These are phyloP conservation scores for Drosophila leontia DNA, from an alignment of 1,140 invertebrate genomes.

Conservation along the genomic window DNA sequence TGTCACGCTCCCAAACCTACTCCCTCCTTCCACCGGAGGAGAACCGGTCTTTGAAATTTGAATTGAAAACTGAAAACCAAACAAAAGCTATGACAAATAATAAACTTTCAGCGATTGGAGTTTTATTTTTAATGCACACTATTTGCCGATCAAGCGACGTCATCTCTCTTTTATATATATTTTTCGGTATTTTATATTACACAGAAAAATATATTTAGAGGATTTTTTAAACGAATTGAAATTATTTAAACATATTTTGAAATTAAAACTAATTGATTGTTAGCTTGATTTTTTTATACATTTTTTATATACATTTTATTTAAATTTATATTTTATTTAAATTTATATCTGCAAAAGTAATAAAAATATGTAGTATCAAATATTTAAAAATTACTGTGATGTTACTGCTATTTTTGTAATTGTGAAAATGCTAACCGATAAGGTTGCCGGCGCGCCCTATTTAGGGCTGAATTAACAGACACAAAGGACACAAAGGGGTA, in stretches of 20 bases:
- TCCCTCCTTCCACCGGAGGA: conserved; percentile 6
- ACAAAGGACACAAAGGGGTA: no score
- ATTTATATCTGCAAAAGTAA: neutral
- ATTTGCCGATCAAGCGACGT: conserved; percentile 6
- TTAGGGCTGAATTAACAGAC: no score
- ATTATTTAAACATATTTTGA: neutral
- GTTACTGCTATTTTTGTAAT: no score
- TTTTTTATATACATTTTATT: neutral
- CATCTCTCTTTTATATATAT: conserved; percentile 11
- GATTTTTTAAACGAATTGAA: neutral
- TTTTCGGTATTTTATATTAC: conserved; percentile 1
- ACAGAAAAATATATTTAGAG: neutral
- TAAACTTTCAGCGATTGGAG: conserved; percentile 10
- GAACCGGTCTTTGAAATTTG: conserved; percentile 60
- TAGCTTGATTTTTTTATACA: neutral
- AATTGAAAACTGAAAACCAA: conserved; percentile 39
- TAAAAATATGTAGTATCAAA: no score
- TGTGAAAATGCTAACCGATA: no score
- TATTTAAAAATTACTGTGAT: no score
- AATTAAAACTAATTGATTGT: neutral
- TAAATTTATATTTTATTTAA: neutral
- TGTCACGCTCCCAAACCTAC: no score
- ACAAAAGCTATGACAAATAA: conserved; percentile 20
- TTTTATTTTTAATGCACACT: conserved; percentile 24
- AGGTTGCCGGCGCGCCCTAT: no score